Evolutionary conservation across 2,888 invertebrate species (phyloP), one percentile per base, ranked within the genome.

Genomic region (Pyrrhosoma nymphula): DNA sequence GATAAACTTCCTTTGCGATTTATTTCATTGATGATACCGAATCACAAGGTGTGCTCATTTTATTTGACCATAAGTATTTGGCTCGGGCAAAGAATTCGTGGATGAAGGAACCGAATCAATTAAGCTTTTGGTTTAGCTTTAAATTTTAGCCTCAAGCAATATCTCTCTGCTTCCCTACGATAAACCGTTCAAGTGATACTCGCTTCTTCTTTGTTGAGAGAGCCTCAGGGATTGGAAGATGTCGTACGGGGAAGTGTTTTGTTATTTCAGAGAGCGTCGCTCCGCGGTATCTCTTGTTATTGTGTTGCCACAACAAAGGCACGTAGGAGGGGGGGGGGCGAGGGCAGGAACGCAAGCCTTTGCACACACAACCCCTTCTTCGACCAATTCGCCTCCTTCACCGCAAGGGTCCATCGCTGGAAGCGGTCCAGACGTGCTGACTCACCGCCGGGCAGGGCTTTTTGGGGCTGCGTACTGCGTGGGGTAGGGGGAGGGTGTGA

Each of bases 321-420:
- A 35, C 6, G 82, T 16, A 35, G 16, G 82, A 4, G 35, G n/a
- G 82, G 16, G 16, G 35, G 2, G 82, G 35, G 30, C 16, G 82
- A 18, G 35, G 2, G 8, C 14, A 14, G 8, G 35, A 35, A 82
- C 82, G 30, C 35, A 35, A 82, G 82, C 82, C 82, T 16, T 35
- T 30, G 82, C 82, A 82, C 82, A 82, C 35, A 82, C n/a, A 82
- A 82, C 82, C 35, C 82, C 82, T 82, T 82, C 82, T 12, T 82
- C 26, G 2, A 16, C 82, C 82, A 8, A 69, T 82, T 82, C 82
- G 10, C 23, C 69, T 69, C 30, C 82, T 16, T 14, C 35, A 82
- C 82, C 82, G 82, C 82, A 35, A 35, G 82, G 82, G 82, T 35
- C 69, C 69, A 69, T 69, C 82, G 82, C n/a, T 30, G 82, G 35